Evolutionary conservation across 1,140 invertebrate genomes (phyloP), one percentile per base, ranked within the genome.

Genomic region (Trichonephila clavipes): DNA sequence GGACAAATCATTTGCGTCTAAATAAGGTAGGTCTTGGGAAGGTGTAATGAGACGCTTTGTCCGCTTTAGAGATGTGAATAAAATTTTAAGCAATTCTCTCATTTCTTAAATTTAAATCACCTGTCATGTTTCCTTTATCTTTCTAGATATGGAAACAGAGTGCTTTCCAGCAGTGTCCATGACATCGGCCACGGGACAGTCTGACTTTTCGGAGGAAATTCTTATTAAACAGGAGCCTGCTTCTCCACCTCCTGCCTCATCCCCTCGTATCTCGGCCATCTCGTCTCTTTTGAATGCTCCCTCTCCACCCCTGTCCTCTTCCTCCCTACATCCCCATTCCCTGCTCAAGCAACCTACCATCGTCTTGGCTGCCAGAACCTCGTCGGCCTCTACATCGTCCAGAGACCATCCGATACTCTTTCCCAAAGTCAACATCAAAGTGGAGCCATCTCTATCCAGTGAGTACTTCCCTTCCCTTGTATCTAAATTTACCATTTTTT

Each of bases 101-200:
- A 19, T 34, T 72, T 51, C 10, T 51, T 51, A 51, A 12, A 51
- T 51, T 51, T 51, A 12, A 51, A 51, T 51, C 10, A 1, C 0
- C 5, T 51, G 10, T 0, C 51, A 81, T 21, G 77, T 40, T 40
- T 18, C n/a, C 59, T 85, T 93, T 94, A 69, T 90, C 72, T 96
- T 85, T 96, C 58, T 96, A 98, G 98, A 98, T 95, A 97, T 98
- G 97, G 97, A 98, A 95, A 97, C 98, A 93, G 98, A 98, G 95
- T 98, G 97, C 95, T 98, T 97, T 95, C 97, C 97, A 61, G 96
- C 97, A 19, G 97, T 98, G 95, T 97, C 97, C 72, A 96, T 97
- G 95, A 97, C 97, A 89, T 97, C 96, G 85, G 96, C 96, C 88
- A 61, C 94, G 28, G 82, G 95, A 94, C 95, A 96, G n/a, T 34